phyloP scores from a whole-genome alignment of 1,140 invertebrate species.

The Leptinotarsa texana region DNA sequence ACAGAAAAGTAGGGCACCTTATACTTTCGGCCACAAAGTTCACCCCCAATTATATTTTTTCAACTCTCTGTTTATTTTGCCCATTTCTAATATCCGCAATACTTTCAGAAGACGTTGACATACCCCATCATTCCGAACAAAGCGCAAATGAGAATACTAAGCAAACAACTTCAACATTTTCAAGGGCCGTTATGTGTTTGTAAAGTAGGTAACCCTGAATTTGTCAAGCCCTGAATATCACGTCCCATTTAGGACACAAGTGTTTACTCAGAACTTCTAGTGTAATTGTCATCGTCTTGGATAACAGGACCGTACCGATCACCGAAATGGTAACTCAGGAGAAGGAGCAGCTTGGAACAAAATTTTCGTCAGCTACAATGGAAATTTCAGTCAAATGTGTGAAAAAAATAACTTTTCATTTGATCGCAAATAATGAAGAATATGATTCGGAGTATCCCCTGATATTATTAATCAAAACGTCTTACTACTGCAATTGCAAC shows the following conservation, averaged over 20 bases:
- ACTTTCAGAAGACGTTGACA: neutral
- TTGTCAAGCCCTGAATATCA: constrained; percentile 30
- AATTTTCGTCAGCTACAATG: no score
- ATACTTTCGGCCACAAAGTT: no score
- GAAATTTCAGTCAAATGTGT: no score
- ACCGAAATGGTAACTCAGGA: no score
- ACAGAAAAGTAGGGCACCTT: no score
- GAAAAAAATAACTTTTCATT: no score
- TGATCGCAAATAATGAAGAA: no score
- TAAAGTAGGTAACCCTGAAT: constrained; percentile 33
- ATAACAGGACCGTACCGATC: neutral
- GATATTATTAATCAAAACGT: no score
- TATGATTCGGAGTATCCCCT: no score
- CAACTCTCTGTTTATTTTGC: constrained; percentile 8
- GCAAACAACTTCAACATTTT: constrained; percentile 24
- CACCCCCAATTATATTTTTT: no score
- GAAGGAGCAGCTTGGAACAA: no score
- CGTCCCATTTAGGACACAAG: constrained; percentile 33
- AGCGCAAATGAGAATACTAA: constrained; percentile 25
- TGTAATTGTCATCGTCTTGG: constrained; percentile 29
- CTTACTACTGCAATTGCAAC: no score
- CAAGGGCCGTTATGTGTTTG: constrained; percentile 31
- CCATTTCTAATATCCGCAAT: neutral
- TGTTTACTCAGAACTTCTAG: constrained; percentile 30
- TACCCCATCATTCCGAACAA: constrained; percentile 17